Evolutionary conservation across 1,140 invertebrate genomes (phyloP), one percentile per base, ranked within the genome.

Genomic region (Drosophila sp.): DNA sequence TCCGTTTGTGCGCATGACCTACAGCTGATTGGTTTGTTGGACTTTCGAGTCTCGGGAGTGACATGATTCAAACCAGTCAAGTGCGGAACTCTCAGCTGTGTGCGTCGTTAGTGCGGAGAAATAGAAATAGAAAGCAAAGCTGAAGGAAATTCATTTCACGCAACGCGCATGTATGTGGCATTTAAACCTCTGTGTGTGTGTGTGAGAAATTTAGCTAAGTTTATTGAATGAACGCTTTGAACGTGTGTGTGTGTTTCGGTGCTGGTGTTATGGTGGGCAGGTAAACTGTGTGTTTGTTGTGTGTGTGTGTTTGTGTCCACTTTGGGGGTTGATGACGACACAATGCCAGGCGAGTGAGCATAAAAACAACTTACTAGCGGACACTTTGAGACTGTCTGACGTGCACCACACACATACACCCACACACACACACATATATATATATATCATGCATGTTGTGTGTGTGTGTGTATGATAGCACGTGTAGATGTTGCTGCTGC

Each of bases 31-130:
- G 59, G 38, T 16, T 32, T 25, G 34, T 43, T 4, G 13, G 59
- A 58, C 51, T 64, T 46, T 71, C n/a, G 61, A 43, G 21, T 34
- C 25, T 46, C 34, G 7, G 51, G 40, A 45, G 57, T 21, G 25
- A 40, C 32, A 41, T 41, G 41, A 45, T 25, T 51, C 45, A 36
- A 36, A 54, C 72, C 75, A 89, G 84, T 89, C 69, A 90, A 89
- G 78, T 89, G 84, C 84, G 78, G 84, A 89, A 78, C 80, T 84
- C 76, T 86, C 84, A 90, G 81, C 86, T 89, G 84, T 90, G 78
- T 80, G 80, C 78, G 46, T 80, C 76, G 76, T 79, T 76, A 76
- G 83, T 89, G 79, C 82, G 83, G 79, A 83, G n/a, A n/a, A n/a
- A n/a, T n/a, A n/a, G n/a, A 77, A 66, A 69, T 59, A 50, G 43